Evolutionary conservation across 2,113 vertebrate species (phyloP), one percentile per base, ranked within the genome.

Genomic region (Cathartes aura): DNA sequence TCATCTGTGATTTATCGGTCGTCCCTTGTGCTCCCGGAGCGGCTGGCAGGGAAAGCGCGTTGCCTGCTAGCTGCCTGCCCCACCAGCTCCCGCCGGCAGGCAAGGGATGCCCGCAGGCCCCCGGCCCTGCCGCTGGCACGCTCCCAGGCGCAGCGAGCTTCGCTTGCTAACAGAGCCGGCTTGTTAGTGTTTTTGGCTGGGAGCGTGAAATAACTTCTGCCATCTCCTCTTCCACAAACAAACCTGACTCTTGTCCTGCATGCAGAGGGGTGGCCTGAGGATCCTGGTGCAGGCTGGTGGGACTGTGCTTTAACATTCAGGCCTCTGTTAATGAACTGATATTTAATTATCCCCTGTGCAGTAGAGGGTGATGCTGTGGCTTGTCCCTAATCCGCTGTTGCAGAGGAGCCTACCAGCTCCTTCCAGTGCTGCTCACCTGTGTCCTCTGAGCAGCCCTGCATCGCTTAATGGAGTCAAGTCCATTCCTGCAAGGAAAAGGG

Each of bases 1-100:
- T 58, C n/a, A 26, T 9, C 55, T 17, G 2, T 0, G 40, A 71
- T 36, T 16, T 15, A 4, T 18, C 3, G 0, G 18, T 0, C 13
- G 17, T 12, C 52, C 67, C 67, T 6, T 11, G 30, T 6, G 30
- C 12, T 79, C 30, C 53, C 0, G 1, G n/a, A 10, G 18, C 0
- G 16, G 27, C 36, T 62, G 59, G n/a, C 58, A 67, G 30, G 26
- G 26, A 30, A 14, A 6, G 21, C 0, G 0, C 3, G 2, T 24
- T 47, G 47, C 75, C 62, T 48, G 32, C 56, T 62, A 5, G 9
- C 16, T 67, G 52, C 50, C 84, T 68, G 74, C 32, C 79, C 78
- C 43, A 22, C 56, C 62, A 60, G 53, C 34, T 22, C n/a, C 82
- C 32, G 19, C 34, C 1, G 5, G 4, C 0, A 7, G 64, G 19